Percentiles rank a stretch among this genome's conserved stretches.
These are phyloP conservation scores for Danaus melanippus DNA, from an alignment of 1,140 invertebrate species.

Conservation along the genomic window DNA sequence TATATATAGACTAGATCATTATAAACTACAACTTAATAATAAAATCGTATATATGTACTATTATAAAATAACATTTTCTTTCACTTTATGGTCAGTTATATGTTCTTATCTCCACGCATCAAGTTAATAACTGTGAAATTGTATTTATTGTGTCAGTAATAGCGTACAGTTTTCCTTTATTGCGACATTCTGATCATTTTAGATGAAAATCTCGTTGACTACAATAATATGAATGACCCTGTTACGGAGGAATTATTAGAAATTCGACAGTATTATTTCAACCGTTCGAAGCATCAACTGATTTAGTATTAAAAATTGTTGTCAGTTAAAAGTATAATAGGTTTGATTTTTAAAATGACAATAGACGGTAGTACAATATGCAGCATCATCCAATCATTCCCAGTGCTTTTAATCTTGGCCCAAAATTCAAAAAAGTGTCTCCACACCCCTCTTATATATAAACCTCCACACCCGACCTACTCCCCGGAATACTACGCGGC, in stretches of 20 bases:
- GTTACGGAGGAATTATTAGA: conserved; percentile 5
- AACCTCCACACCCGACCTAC: conserved; percentile 48
- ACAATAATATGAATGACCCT: neutral
- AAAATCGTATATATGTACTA: no score
- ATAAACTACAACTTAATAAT: no score
- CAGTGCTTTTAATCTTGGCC: conserved; percentile 51
- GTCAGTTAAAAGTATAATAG: no score
- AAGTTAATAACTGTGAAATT: conserved; percentile 1
- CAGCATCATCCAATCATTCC: conserved; percentile 49
- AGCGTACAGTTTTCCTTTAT: conserved; percentile 1
- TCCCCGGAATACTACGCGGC: conserved; percentile 57
- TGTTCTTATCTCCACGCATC: neutral
- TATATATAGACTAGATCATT: no score
- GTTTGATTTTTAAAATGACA: conserved; percentile 27
- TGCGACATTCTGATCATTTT: conserved; percentile 6
- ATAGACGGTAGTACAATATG: conserved; percentile 44
- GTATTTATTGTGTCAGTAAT: conserved; percentile 5
- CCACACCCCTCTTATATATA: conserved; percentile 51
- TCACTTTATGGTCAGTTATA: no score
- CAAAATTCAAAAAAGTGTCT: conserved; percentile 54
- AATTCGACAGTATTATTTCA: no score
- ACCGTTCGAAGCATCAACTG: no score
- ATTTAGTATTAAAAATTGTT: no score
- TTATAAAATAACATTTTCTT: no score
- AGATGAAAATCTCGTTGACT: conserved; percentile 1